Base-by-base conservation (phyloP, 1,140 invertebrate species). In the Oscheius sp. region DNA sequence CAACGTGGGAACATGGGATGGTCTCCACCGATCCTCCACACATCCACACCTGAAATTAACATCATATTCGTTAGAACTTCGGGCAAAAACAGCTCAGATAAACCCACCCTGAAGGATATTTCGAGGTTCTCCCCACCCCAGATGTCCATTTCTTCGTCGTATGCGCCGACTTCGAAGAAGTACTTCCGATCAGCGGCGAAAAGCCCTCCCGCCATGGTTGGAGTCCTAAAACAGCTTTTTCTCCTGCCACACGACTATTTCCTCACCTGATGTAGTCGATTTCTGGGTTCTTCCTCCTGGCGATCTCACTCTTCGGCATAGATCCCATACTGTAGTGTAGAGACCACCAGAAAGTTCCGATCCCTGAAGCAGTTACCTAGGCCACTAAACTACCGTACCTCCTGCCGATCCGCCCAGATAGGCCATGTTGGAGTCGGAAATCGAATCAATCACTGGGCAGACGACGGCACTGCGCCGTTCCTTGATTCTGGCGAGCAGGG, bases 111-210 rank as follows among this genome's bases (percentile, higher is more conserved):
- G 83, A 98, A 97, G 18, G 92, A 94, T 88, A 97, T 93, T 87
- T 98, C 95, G 42, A 97, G 87, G 87, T 97, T 97, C 87, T 97
- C 95, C 3, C 94, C 95, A 38, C 95, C 95, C 89, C 89, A 90
- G n/a, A 90, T 88, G 74, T 90, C 94, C 80, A 98, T 89, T 82
- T 91, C 91, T 73, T 92, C 90, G 87, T 97, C 95, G 84, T 97
- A 97, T 36, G 92, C 91, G 18, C 95, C 95, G 78, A 95, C 88
- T 84, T 96, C 91, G 91, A 94, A 96, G 87, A 96, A 98, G 86
- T 93, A 95, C 29, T 90, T 88, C 66, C 91, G 87, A 80, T 92
- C 89, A 64, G 95, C 93, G 0, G 92, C 93, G 86, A 95, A 94
- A 32, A 95, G 84, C 2, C 93, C 93, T 2, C 93, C 93, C n/a